Evolutionary conservation across 1,140 invertebrate species (phyloP), one percentile per base, ranked within the genome.

Genomic region (Agrypnia vestita): DNA sequence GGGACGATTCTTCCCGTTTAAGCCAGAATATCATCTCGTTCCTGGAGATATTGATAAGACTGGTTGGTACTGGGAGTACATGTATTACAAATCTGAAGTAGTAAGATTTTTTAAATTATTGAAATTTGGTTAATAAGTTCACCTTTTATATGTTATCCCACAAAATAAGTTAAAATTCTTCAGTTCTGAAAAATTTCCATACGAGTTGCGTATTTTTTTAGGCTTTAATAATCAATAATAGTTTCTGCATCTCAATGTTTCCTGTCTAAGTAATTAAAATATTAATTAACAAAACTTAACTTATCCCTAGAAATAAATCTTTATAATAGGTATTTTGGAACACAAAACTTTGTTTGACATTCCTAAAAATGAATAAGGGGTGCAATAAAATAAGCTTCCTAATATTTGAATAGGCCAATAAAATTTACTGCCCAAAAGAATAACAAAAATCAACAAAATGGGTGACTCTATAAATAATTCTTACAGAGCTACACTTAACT

Each of bases 61-160:
- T 81, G 97, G 96, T 85, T 98, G 97, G 97, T 98, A 97, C 85
- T 98, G 96, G 96, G 93, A 96, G 84, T 98, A 97, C 85, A 97
- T 97, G 74, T 98, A 95, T 86, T 98, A 98, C 85, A 93, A 96
- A 44, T 92, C 93, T 67, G 93, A 96, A 86, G 95, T 97, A 91
- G 96, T 96, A 85, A 87, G 80, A 83, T 10, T 19, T 53, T 35
- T 19, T n/a, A n/a, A n/a, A n/a, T n/a, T n/a, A n/a, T n/a, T n/a
- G n/a, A n/a, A n/a, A n/a, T n/a, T n/a, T n/a, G n/a, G n/a, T 51
- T 51, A 51, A 51, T 15, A 51, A 51, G 11, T 51, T 51, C 3
- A 3, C n/a, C 11, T 51, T 3, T 13, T 9, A n/a, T n/a, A n/a
- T n/a, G n/a, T n/a, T n/a, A n/a, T n/a, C n/a, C n/a, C n/a, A n/a